A percentile compares a stretch with the other conserved stretches of the same genome.
Evolutionary conservation across 1,140 invertebrate species (phyloP).

Genomic region (Drosophila takahashii): DNA sequence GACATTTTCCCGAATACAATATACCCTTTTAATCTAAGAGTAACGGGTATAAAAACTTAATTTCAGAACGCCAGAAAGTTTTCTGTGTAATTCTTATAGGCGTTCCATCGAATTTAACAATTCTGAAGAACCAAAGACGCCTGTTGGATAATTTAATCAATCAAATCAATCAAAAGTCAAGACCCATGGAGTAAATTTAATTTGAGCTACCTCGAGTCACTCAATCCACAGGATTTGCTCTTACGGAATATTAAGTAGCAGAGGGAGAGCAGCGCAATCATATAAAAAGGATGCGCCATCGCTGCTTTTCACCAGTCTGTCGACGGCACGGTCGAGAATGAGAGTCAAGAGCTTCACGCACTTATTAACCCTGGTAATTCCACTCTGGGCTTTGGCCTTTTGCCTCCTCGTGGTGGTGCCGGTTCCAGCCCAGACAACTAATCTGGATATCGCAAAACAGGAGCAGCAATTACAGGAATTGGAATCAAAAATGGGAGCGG

Average conservation of each 20-base stretch:
- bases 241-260: conserved; percentile 32
- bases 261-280: neutral
- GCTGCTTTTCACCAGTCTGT: neutral
- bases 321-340: conserved; percentile 27
- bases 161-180: conserved; percentile 42
- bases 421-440: conserved; percentile 2
- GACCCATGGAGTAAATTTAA: conserved; percentile 6
- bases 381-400: conserved; percentile 22
- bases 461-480: conserved; percentile 23
- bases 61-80: neutral
- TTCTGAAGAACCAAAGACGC: neutral
- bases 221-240: neutral
- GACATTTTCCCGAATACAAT: no score
- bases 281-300: conserved; percentile 25
- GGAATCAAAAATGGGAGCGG: conserved; percentile 27
- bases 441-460: conserved; percentile 19
- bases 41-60: no score
- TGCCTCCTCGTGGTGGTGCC: conserved; percentile 20
- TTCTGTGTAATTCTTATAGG: neutral
- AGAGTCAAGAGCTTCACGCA: conserved; percentile 22
- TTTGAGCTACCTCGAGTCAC: conserved; percentile 11
- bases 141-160: conserved; percentile 32
- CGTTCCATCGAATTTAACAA: neutral
- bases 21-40: no score
- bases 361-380: conserved; percentile 16